A percentile compares a stretch with the other conserved stretches of the same genome.
phyloP scores from a whole-genome alignment of 1,140 invertebrate species.

The Nomia melanderi region DNA sequence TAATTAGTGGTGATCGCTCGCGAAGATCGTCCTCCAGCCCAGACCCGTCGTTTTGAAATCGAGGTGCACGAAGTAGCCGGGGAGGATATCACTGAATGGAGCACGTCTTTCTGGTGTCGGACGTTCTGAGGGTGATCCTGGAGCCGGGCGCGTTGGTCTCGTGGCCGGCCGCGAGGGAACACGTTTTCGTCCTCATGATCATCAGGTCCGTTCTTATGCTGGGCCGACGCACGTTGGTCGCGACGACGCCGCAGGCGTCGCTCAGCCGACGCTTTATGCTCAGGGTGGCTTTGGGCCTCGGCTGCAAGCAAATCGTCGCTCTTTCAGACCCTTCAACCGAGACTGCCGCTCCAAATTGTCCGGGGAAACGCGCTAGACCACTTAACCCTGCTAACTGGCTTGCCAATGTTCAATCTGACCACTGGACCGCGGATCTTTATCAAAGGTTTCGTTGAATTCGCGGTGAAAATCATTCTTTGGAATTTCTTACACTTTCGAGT shows the following conservation, averaged over 20 bases:
- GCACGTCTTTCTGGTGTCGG: constrained; percentile 68
- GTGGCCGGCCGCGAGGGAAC: constrained; percentile 84
- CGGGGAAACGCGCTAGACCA: not conserved
- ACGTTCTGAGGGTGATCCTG: constrained; percentile 69
- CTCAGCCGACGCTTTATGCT: constrained; percentile 90
- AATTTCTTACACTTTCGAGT: too few species aligned
- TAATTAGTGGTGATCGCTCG: constrained; percentile 15
- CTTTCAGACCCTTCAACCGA: constrained; percentile 26
- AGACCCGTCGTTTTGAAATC: constrained; percentile 30
- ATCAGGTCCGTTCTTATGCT: constrained; percentile 92
- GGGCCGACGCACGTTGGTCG: constrained; percentile 90
- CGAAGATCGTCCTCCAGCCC: constrained; percentile 51
- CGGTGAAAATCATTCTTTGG: too few species aligned
- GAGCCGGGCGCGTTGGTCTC: constrained; percentile 73
- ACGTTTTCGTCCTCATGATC: constrained; percentile 91
- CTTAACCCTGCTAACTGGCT: not conserved
- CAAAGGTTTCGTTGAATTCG: too few species aligned
- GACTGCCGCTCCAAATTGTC: constrained; percentile 4
- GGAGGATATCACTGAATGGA: constrained; percentile 72
- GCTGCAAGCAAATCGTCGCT: constrained; percentile 78
- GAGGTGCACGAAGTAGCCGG: constrained; percentile 1
- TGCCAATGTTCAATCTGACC: too few species aligned
- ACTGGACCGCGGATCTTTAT: too few species aligned
- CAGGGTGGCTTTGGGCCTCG: constrained; percentile 87
- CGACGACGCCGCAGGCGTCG: constrained; percentile 92